Evolutionary conservation across 2,888 invertebrate genomes (phyloP), one percentile per base, ranked within the genome.

Genomic region (Altica lythri): DNA sequence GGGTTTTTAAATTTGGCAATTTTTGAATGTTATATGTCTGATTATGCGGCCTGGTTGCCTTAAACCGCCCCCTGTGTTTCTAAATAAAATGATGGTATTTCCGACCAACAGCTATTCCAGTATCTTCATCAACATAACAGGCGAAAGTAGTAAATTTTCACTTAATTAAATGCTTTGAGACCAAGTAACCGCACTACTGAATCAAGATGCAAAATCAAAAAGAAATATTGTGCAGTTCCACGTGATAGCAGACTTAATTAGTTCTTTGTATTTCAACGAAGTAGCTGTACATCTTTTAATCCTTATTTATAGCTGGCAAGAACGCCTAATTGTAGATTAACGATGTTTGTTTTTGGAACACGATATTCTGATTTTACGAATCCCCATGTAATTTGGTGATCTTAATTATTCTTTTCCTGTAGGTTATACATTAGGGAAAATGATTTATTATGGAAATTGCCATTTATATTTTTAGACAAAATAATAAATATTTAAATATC

Each of bases 201-300:
- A 57, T 60, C 59, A 60, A 57, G 59, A 57, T 55, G 52, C 55
- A 51, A 52, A 59, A 56, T 56, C 59, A 47, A 53, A 61, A 61
- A 61, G 61, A 61, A 61, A 55, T 61, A 61, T 61, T 59, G 59
- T 53, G 55, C 61, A 60, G 57, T 59, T 59, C 50, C 60, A 60
- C 55, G 62, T 60, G 55, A 62, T 59, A 49, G 57, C 52, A 40
- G 60, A 60, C 62, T 62, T 62, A 62, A 62, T 62, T 62, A 62
- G 52, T 57, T 62, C 59, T 59, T 60, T 60, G 55, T 60, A 60
- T 56, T 54, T 59, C 50, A 55, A 48, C 52, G 48, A 37, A 27
- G 37, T 40, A 47, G 37, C 48, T 32, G 49, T 53, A 57, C 53
- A 55, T 55, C 55, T 55, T 57, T 49, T 51, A 29, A 34, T 48